Evolutionary conservation across 2,888 invertebrate species (phyloP), one percentile per base, ranked within the genome.

Genomic region (Stenichneumon culpator): DNA sequence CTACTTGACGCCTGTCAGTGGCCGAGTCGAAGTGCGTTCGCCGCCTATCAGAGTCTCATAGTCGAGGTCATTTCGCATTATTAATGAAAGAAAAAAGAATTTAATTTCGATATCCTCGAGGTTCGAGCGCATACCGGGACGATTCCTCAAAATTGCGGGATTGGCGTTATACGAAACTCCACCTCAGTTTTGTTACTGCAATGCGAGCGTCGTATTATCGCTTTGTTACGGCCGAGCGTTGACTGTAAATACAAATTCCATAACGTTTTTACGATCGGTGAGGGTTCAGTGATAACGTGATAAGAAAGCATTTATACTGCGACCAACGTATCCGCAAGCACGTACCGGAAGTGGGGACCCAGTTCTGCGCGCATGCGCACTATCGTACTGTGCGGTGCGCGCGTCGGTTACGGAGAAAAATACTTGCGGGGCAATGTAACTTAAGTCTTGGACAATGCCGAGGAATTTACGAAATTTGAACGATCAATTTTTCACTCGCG

Each of bases 201-300:
- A 5, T 39, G 22, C 19, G 16, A 28, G 25, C 39, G 36, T 81
- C 78, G 82, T 72, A 85, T 83, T 83, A 83, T 82, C 79, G 79
- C 79, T 82, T 70, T 50, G 83, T 75, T 83, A 75, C 57, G 80
- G 50, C 68, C 77, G 75, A 25, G 11, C 72, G 79, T 78, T 19
- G 67, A 36, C 70, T 75, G 67, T 39, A 82, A 57, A 67, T 79
- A 85, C 44, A 16, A 85, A 85, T 85, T 85, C 79, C 82, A 44
- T 39, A 85, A 67, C 75, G 84, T 69, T 84, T 78, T 77, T 73
- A 69, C 79, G 60, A 82, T 72, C 67, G 70, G 75, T 70, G 82
- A 72, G 70, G 70, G 67, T 75, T 67, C 75, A 25, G 69, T 75
- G 85, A 85, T 85, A 85, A 85, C 19, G 69, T 79, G 85, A 85